Conservation (phyloP, 2,797 vertebrate species). For the Alca torda region DNA sequence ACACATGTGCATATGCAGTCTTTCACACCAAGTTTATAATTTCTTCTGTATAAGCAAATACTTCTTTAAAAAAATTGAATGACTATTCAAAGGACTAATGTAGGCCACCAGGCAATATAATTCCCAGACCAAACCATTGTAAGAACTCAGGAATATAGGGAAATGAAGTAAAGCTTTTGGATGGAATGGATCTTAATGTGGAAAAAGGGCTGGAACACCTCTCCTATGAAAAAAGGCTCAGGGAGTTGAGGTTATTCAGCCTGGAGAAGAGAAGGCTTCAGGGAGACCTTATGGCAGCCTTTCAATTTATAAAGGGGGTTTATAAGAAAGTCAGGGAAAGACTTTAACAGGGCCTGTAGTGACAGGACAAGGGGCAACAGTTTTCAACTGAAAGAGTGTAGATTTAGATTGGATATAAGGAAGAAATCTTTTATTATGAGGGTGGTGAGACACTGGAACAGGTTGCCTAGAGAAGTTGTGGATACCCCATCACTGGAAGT, state of each 20-base stretch:
- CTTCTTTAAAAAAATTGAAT: background rate
- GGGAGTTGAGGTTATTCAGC: background rate
- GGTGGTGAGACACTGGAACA: background rate
- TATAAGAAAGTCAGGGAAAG: background rate
- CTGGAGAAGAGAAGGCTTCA: background rate
- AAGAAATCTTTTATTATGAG: background rate
- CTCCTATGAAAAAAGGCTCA: background rate
- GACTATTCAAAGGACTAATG: background rate
- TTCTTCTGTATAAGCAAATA: background rate
- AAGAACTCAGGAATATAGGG: background rate
- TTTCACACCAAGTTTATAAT: background rate
- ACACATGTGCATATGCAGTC: background rate
- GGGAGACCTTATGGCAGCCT: background rate
- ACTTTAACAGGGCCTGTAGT: background rate
- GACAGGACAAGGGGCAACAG: background rate
- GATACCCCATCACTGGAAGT: background rate
- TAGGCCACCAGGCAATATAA: background rate
- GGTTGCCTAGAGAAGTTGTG: background rate
- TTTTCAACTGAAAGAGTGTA: background rate
- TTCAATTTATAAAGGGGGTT: background rate
- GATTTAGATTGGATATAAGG: background rate
- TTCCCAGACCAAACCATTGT: background rate
- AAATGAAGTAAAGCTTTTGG: background rate
- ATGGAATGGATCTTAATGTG: background rate
- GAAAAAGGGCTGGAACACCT: background rate